Conservation (phyloP, 2,113 vertebrate genomes). For the Chloebia gouldiae region DNA sequence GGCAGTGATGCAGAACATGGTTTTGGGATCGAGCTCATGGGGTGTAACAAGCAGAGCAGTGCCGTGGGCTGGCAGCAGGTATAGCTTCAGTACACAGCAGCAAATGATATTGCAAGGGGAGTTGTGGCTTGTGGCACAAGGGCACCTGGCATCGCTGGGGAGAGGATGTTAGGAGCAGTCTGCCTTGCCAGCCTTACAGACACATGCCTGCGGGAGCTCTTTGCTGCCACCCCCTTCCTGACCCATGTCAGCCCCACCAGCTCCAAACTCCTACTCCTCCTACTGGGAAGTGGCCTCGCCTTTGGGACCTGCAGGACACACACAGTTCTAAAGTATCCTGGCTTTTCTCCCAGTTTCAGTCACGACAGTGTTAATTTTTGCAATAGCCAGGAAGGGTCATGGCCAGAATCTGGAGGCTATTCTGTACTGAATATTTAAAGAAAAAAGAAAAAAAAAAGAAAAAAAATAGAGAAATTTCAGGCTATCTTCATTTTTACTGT, state of each 20-base stretch:
- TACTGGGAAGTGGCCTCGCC: background rate
- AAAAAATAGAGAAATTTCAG: background rate
- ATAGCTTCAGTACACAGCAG: background rate
- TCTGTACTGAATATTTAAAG: background rate
- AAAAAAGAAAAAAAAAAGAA: background rate
- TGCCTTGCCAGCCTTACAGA: background rate
- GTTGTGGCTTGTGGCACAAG: background rate
- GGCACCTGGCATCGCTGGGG: background rate
- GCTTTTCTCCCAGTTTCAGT: background rate
- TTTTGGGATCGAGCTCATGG: background rate
- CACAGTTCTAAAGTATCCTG: background rate
- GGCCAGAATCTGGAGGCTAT: background rate
- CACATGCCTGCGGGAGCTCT: background rate
- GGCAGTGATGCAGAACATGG: background rate
- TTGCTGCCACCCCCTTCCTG: background rate
- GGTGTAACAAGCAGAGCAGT: background rate
- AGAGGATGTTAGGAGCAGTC: accelerated
- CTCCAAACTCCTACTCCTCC: background rate
- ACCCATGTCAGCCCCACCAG: background rate
- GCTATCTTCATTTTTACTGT: background rate
- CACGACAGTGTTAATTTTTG: background rate
- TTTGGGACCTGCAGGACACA: background rate
- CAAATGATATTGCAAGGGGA: background rate
- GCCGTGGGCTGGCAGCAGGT: background rate
- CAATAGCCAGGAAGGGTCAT: background rate